A percentile compares a stretch with the other conserved stretches of the same genome.
phyloP scores from a whole-genome alignment of 2,888 invertebrate species.

The Norana najaformis region DNA sequence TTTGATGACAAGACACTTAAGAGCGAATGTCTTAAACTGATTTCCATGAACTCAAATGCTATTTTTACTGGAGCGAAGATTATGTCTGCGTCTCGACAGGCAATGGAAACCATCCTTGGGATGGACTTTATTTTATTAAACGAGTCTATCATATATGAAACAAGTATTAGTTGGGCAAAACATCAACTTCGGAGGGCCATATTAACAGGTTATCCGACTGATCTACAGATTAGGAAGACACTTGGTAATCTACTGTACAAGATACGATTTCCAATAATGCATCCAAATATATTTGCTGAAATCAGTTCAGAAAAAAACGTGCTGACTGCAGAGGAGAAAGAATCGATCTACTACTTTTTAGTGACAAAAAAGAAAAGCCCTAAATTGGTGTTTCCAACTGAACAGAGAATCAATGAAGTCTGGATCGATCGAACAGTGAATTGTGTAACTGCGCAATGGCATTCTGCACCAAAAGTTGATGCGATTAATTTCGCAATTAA shows the following conservation, averaged over 20 bases:
- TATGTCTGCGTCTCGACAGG: too few relatives aligned
- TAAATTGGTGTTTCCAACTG: not conserved
- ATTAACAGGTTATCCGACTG: not conserved
- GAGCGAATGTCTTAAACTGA: too few relatives aligned
- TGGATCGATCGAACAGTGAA: not conserved
- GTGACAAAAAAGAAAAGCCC: not conserved
- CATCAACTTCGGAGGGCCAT: not conserved
- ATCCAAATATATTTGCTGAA: not conserved
- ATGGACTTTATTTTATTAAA: too few relatives aligned
- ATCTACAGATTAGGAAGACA: not conserved
- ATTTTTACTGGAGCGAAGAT: too few relatives aligned
- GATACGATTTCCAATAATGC: constrained; percentile 3
- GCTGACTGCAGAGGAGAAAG: not conserved
- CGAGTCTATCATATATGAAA: not conserved
- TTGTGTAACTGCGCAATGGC: not conserved
- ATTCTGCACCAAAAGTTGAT: not conserved
- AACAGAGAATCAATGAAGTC: not conserved
- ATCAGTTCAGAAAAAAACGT: not conserved
- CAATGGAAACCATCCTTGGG: too few relatives aligned
- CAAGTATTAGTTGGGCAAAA: not conserved
- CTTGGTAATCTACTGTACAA: not conserved
- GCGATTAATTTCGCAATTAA: not conserved
- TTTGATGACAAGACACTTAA: too few relatives aligned
- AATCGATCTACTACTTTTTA: not conserved
- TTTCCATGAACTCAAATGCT: too few relatives aligned